Conservation (phyloP, 2,888 invertebrate species). For the Amphipoea lucens region DNA sequence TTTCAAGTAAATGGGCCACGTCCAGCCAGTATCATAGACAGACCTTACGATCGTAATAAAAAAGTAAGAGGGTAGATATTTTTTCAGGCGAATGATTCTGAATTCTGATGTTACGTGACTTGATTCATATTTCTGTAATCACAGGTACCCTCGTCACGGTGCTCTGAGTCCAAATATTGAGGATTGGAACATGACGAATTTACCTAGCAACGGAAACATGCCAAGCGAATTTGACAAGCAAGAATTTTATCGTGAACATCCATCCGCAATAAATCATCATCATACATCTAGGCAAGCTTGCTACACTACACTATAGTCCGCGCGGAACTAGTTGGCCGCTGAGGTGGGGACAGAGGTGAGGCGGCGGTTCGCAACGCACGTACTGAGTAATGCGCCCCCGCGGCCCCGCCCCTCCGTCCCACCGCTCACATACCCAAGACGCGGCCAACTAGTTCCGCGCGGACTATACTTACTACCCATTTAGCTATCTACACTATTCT, state of each 20-base stretch:
- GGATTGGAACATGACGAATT: conserved; percentile 33
- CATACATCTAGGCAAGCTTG: neutral
- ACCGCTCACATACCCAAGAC: no score
- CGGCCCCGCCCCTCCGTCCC: no score
- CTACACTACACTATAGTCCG: neutral
- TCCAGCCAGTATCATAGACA: conserved; percentile 26
- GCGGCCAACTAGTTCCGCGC: no score
- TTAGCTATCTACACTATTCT: neutral
- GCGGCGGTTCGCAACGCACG: no score
- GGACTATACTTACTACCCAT: no score
- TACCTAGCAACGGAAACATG: conserved; percentile 18
- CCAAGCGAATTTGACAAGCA: neutral
- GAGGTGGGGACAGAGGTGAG: no score
- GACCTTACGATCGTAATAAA: conserved; percentile 45
- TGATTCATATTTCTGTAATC: conserved; percentile 51
- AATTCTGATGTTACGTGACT: conserved; percentile 57
- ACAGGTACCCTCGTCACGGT: conserved; percentile 41
- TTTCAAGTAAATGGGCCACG: conserved; percentile 35
- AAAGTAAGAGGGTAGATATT: conserved; percentile 38
- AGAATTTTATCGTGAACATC: conserved; percentile 15
- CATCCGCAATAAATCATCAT: neutral
- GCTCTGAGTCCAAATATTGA: conserved; percentile 28
- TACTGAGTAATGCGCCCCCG: no score
- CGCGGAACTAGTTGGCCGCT: no score
- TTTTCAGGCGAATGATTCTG: conserved; percentile 48